These are phyloP conservation scores for Platynereis dumerilii DNA, from an alignment of 2,888 invertebrate species.

Conservation along the genomic window DNA sequence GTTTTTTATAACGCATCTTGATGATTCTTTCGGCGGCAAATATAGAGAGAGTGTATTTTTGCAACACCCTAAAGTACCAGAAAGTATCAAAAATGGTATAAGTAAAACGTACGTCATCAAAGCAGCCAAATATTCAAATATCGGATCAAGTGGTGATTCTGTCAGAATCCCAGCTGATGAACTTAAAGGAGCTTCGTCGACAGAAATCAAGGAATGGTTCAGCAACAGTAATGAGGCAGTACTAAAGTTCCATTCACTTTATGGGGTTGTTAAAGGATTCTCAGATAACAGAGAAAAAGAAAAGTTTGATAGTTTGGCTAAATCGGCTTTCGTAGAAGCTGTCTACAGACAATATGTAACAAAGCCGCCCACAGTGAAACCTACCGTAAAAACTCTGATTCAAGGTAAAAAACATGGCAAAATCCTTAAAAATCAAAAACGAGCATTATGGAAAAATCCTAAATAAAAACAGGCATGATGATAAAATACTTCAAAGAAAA, in stretches of 20 bases:
- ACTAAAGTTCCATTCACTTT: not conserved
- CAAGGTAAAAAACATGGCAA: too few species aligned
- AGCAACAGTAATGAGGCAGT: not conserved
- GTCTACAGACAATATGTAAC: conserved; percentile 5
- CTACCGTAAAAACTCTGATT: too few species aligned
- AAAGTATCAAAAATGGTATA: not conserved
- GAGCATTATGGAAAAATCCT: too few species aligned
- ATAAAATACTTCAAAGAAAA: too few species aligned
- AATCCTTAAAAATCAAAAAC: too few species aligned
- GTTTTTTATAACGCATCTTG: not conserved
- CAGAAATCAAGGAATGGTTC: not conserved
- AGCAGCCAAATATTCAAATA: not conserved
- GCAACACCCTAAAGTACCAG: not conserved
- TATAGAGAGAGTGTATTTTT: conserved; percentile 5
- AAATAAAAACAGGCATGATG: too few species aligned
- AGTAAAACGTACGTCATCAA: not conserved
- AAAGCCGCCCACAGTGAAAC: too few species aligned
- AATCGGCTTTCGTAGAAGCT: not conserved
- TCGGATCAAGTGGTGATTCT: not conserved
- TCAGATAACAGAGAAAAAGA: not conserved
- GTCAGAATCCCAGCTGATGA: not conserved
- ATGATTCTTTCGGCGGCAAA: not conserved
- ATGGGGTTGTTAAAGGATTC: not conserved
- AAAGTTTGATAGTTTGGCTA: not conserved
- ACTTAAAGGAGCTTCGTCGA: not conserved